phyloP scores from a whole-genome alignment of 1,140 invertebrate genomes.

The Drosophila novamexicana region DNA sequence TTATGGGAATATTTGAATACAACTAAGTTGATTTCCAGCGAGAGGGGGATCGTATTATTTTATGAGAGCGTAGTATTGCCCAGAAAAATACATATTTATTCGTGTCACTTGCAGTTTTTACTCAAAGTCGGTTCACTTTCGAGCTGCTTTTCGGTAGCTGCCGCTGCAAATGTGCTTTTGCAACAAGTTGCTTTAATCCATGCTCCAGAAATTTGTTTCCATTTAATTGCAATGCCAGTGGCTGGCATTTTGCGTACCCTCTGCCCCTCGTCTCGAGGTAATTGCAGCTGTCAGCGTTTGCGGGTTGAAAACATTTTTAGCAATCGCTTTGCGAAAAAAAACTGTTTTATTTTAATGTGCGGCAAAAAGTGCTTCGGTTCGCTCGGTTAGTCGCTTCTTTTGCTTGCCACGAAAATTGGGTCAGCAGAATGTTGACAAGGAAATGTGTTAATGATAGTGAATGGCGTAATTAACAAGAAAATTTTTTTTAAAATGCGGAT shows the following conservation, averaged over 20 bases:
- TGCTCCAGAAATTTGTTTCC: constrained; percentile 57
- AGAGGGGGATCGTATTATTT: no score
- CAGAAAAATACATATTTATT: not conserved
- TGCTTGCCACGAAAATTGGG: constrained; percentile 59
- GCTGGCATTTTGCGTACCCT: not conserved
- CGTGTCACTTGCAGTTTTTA: constrained; percentile 11
- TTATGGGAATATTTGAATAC: no score
- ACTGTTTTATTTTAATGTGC: constrained; percentile 28
- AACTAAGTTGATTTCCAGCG: no score
- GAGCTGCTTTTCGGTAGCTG: not conserved
- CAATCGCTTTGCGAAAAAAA: constrained; percentile 26
- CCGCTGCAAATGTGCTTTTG: constrained; percentile 11
- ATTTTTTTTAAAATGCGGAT: constrained; percentile 34
- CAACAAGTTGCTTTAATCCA: constrained; percentile 22
- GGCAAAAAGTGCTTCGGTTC: constrained; percentile 22
- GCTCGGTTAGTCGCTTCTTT: constrained; percentile 45
- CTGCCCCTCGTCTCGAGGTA: not conserved
- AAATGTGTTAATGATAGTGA: constrained; percentile 75
- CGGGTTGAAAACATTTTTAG: constrained; percentile 30
- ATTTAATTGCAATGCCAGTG: constrained; percentile 57
- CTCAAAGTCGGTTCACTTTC: not conserved
- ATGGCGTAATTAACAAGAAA: constrained; percentile 67
- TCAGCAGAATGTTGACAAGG: constrained; percentile 69
- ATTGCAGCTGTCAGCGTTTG: constrained; percentile 56
- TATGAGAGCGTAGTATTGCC: no score